Evolutionary conservation across 2,797 vertebrate species (phyloP).

Genomic region (Parotocinclus haroldoi): DNA sequence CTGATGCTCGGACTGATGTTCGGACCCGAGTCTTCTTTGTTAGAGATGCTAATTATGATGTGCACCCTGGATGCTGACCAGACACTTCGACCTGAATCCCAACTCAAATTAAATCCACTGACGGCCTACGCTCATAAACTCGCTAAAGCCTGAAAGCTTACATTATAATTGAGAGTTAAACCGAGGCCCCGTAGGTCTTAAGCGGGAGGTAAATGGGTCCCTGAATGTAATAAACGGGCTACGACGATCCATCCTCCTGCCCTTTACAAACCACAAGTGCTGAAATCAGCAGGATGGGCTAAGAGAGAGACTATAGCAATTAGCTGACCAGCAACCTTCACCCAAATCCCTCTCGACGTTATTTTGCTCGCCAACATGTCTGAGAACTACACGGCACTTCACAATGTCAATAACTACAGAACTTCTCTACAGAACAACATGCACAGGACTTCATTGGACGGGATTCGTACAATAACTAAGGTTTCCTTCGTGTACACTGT

Average conservation of each 20-base stretch:
- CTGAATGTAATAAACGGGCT: slow-evolving; percentile 71
- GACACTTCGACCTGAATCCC: slow-evolving; percentile 75
- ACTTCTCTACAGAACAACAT: neutral
- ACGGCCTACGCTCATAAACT: slow-evolving; percentile 74
- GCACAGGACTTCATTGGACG: no score
- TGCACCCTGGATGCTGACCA: slow-evolving; percentile 66
- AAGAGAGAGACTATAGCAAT: slow-evolving; percentile 43
- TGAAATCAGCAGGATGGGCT: slow-evolving; percentile 67
- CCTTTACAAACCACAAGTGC: slow-evolving; percentile 72
- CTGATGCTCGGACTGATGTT: neutral
- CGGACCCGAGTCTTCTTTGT: slow-evolving; percentile 1
- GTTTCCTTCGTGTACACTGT: no score
- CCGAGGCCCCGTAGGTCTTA: slow-evolving; percentile 66
- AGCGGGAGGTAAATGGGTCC: slow-evolving; percentile 67
- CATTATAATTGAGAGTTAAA: slow-evolving; percentile 79
- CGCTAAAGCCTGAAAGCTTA: slow-evolving; percentile 72
- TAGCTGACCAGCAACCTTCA: slow-evolving; percentile 35
- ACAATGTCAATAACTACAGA: neutral
- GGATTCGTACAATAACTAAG: no score
- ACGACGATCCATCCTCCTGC: slow-evolving; percentile 70
- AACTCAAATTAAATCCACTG: slow-evolving; percentile 82
- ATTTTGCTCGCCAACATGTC: slow-evolving; percentile 8
- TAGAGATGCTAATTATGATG: slow-evolving; percentile 43
- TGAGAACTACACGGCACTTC: slow-evolving; percentile 5
- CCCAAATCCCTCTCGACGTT: slow-evolving; percentile 9